A percentile compares a stretch with the other conserved stretches of the same genome.
These are phyloP conservation scores for Montipora foliosa DNA, from an alignment of 64 coral and sea anemone species.

Conservation along the genomic window DNA sequence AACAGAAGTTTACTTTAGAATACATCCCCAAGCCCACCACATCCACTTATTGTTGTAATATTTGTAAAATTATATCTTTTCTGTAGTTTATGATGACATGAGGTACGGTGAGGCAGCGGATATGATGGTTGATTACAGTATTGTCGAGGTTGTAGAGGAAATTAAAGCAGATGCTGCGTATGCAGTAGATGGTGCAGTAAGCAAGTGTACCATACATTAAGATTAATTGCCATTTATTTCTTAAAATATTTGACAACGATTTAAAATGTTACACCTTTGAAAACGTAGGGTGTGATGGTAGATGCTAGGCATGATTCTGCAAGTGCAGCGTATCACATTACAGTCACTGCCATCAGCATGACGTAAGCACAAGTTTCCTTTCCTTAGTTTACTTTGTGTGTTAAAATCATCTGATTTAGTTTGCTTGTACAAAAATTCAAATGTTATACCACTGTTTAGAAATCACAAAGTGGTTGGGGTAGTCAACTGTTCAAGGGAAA, in stretches of 20 bases:
- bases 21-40: no score
- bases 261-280: not conserved
- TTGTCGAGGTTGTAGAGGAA: not conserved
- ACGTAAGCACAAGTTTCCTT: not conserved
- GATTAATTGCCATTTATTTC: not conserved
- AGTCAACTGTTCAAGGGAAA: not conserved
- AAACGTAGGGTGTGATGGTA: constrained; percentile 17
- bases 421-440: not conserved
- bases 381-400: not conserved
- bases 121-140: constrained; percentile 25
- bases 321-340: constrained; percentile 19
- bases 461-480: constrained; percentile 23
- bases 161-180: not conserved
- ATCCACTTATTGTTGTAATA: not conserved
- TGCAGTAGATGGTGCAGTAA: constrained; percentile 9
- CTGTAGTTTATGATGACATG: constrained; percentile 17
- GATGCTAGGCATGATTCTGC: constrained; percentile 32
- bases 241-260: not conserved
- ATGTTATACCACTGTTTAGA: not conserved
- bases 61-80: not conserved
- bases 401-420: not conserved
- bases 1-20: no score
- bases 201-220: not conserved
- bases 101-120: constrained; percentile 19
- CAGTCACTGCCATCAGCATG: constrained; percentile 47